Evolutionary conservation across 2,797 vertebrate species (phyloP).

Genomic region (Siniperca undulata): DNA sequence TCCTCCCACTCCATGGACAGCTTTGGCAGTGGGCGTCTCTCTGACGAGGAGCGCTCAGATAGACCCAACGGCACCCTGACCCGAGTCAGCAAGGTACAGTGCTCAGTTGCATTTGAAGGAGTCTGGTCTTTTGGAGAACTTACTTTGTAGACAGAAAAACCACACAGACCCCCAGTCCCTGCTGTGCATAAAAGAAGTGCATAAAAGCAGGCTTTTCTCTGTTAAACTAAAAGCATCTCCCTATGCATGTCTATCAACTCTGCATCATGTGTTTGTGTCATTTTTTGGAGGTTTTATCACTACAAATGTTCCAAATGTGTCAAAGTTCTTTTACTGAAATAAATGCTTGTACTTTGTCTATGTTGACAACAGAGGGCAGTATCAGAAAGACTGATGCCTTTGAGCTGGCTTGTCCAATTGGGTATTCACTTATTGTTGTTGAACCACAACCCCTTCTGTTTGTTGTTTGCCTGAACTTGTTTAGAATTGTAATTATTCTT

Average conservation of each 20-base stretch:
- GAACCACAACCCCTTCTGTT: slow-evolving; percentile 23
- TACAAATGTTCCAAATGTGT: slow-evolving; percentile 2
- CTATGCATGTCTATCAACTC: background rate
- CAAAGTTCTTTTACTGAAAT: too few relatives aligned
- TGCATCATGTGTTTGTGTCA: background rate
- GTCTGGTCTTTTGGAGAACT: background rate
- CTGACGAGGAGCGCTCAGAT: slow-evolving; percentile 89
- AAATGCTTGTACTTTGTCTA: slow-evolving; percentile 37
- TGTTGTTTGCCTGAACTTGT: slow-evolving; percentile 30
- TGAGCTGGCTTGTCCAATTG: background rate
- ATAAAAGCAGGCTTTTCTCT: background rate
- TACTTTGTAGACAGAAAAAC: background rate
- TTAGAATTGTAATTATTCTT: slow-evolving; percentile 29
- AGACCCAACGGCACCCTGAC: slow-evolving; percentile 89
- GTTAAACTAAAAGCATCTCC: background rate
- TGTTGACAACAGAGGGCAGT: slow-evolving; percentile 76
- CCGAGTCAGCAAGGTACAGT: slow-evolving; percentile 82
- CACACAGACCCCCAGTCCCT: background rate
- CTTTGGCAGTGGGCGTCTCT: slow-evolving; percentile 89
- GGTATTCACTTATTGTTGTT: slow-evolving; percentile 24
- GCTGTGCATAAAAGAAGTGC: background rate
- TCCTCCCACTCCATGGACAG: slow-evolving; percentile 96
- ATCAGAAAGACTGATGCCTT: slow-evolving; percentile 36
- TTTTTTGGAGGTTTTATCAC: background rate
- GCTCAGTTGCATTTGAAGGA: background rate